Percentiles rank a stretch among this genome's conserved stretches.
Conservation (phyloP, 2,113 vertebrate genomes). For the Melospiza georgiana region DNA sequence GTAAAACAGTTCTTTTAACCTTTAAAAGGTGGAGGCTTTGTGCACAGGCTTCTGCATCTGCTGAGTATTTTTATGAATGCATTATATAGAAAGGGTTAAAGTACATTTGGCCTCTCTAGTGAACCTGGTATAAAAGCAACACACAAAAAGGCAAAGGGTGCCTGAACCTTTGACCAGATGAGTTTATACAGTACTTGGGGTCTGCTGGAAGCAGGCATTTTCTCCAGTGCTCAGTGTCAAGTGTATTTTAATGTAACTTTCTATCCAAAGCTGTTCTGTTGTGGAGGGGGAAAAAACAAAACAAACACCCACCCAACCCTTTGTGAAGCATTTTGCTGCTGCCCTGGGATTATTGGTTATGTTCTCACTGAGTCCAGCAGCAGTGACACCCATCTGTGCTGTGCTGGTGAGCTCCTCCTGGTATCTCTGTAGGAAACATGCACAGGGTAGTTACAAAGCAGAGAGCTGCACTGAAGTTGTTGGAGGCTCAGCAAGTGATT, state of each 20-base stretch:
- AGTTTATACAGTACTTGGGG: background rate
- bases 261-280: background rate
- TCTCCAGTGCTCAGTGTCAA: background rate
- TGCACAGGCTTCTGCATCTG: background rate
- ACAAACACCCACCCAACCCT: background rate
- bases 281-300: background rate
- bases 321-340: background rate
- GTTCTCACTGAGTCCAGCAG: background rate
- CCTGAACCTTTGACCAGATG: background rate
- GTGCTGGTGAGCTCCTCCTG: background rate
- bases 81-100: background rate
- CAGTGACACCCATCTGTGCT: rapidly evolving
- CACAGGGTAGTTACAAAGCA: rapidly evolving
- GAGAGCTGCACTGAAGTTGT: background rate
- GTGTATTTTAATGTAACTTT: background rate
- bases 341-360: background rate
- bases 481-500: background rate
- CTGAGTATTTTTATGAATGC: background rate
- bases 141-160: background rate
- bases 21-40: background rate
- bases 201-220: background rate
- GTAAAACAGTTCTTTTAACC: background rate
- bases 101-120: background rate
- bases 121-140: background rate
- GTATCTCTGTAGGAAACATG: background rate